phyloP scores from a whole-genome alignment of 2,888 invertebrate genomes.

The Cheiracanthium punctorium region DNA sequence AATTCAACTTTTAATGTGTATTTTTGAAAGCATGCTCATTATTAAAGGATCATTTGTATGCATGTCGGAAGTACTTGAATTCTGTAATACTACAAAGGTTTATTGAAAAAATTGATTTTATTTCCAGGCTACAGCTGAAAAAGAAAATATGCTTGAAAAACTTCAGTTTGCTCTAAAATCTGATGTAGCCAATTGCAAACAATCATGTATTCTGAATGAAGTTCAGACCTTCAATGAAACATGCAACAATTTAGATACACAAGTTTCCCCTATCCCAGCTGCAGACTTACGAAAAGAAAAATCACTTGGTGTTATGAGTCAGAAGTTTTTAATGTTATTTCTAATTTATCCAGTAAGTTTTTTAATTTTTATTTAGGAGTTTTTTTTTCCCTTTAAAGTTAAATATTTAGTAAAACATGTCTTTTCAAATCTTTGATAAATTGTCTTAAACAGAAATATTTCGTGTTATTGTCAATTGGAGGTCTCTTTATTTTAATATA shows the following conservation, averaged over 20 bases:
- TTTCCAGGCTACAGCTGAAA: constrained; percentile 30
- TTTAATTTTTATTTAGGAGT: not conserved
- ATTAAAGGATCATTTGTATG: too few relatives aligned
- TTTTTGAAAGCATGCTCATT: too few relatives aligned
- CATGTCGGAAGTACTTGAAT: too few relatives aligned
- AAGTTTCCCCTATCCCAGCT: not conserved
- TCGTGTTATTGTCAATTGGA: too few relatives aligned
- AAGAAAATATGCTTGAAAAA: constrained; percentile 34
- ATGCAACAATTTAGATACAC: not conserved
- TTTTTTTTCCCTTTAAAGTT: too few relatives aligned
- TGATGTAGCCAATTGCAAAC: not conserved
- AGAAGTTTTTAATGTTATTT: constrained; percentile 84
- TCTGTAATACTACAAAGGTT: too few relatives aligned
- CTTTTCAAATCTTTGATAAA: too few relatives aligned
- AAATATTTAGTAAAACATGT: too few relatives aligned
- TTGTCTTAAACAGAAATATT: too few relatives aligned
- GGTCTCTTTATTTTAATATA: too few relatives aligned
- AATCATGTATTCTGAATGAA: constrained; percentile 47
- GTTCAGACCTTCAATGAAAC: constrained; percentile 28
- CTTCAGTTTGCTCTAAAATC: constrained; percentile 37
- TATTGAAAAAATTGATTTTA: too few relatives aligned
- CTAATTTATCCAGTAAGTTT: constrained; percentile 81
- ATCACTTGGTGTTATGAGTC: constrained; percentile 83
- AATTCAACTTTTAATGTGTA: too few relatives aligned
- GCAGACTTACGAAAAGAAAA: constrained; percentile 78